Base-by-base conservation (phyloP, 2,113 vertebrate species). In the Chionis minor region DNA sequence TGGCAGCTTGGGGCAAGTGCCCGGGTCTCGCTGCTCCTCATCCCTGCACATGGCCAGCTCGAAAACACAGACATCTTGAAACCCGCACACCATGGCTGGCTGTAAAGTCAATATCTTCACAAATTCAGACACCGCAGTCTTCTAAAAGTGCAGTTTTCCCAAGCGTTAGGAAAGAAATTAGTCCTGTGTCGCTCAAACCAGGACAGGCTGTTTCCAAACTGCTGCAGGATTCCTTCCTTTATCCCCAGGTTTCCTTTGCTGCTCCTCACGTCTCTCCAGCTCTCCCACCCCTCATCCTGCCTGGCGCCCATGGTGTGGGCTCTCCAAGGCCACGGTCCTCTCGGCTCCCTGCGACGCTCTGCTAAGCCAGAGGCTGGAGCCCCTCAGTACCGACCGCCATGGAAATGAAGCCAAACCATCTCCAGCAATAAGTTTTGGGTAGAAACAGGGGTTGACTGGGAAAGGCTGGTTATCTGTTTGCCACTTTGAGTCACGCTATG, bases 221-320 rank as follows among this genome's bases (percentile, higher is more conserved):
- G 1, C 45, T 62, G 47, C 24, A 79, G 82, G 47, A 63, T 85
- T 96, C 51, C 20, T 86, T 54, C 69, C 59, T 84, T 70, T 58
- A 30, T 51, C 18, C 27, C 19, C 20, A 40, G 23, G 6, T 61
- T 62, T 61, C 55, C 33, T 81, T 44, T n/a, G 33, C 55, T 55
- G 10, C n/a, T 86, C 59, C 14, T n/a, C n/a, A 71, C 3, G 27
- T 78, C 27, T 83, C 4, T 21, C 23, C 33, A 59, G 66, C 52
- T 83, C 0, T 0, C 21, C 2, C 15, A 21, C 8, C 4, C 0
- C 33, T 38, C 72, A 73, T 44, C 32, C 33, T 27, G 17, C 35
- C 9, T 9, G 21, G 38, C 8, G 10, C 33, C 32, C 14, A 7
- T 19, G 22, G 20, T 8, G 3, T 23, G 62, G 38, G 24, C 14